These are phyloP conservation scores for Bradypus variegatus DNA, from an alignment of 2,797 vertebrate species.

Conservation along the genomic window DNA sequence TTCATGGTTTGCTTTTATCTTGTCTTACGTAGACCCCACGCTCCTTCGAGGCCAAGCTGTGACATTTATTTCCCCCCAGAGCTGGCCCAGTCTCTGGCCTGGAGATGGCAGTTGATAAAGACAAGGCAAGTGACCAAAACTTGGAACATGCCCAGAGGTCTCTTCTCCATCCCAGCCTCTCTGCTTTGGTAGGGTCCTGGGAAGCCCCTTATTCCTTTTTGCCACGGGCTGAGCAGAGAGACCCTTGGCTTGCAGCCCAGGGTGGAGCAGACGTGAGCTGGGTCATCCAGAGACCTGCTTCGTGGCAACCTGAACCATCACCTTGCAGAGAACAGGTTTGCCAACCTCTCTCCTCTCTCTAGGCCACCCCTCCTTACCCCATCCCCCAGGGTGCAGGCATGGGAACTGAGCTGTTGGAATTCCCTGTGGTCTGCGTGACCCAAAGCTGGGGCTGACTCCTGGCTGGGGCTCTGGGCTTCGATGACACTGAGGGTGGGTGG, in stretches of 20 bases:
- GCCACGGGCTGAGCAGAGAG: neutral
- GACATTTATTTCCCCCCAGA: neutral
- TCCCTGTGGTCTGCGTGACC: conserved; percentile 13
- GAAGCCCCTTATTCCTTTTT: neutral
- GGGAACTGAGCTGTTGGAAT: conserved; percentile 36
- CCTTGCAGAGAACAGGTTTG: conserved; percentile 46
- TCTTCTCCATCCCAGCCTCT: neutral
- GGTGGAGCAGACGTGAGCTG: conserved; percentile 5
- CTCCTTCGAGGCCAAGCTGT: neutral
- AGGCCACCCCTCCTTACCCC: conserved; percentile 20
- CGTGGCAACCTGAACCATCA: conserved; percentile 33
- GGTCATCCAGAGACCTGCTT: conserved; percentile 36
- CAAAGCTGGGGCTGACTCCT: neutral
- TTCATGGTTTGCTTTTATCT: neutral
- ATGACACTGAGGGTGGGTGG: neutral
- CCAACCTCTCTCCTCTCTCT: conserved; percentile 15
- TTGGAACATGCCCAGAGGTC: neutral
- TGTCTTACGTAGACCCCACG: neutral
- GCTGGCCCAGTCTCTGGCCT: neutral
- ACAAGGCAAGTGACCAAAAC: neutral
- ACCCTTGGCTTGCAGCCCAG: conserved; percentile 32
- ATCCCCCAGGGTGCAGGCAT: neutral
- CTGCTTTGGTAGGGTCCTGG: neutral
- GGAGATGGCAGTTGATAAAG: neutral
- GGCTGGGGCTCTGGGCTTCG: neutral